Conservation (phyloP, 2,113 vertebrate genomes). For the Albula goreensis region DNA sequence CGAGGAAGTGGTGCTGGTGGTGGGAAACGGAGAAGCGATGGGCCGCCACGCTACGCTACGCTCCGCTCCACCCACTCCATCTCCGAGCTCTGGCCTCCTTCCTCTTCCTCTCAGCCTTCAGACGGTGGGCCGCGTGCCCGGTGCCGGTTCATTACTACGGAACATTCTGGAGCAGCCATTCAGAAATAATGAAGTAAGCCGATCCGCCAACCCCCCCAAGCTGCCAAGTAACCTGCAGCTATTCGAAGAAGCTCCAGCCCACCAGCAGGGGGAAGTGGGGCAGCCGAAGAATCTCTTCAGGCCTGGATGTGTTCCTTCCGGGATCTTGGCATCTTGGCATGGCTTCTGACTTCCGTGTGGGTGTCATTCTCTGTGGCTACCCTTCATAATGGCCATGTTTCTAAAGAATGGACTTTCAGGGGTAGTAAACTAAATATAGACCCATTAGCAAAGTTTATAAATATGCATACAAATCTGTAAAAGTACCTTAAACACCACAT, state of each 20-base stretch:
- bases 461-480: background rate
- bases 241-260: background rate
- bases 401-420: background rate
- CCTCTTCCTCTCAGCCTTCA: constrained; percentile 6
- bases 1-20: constrained; percentile 24
- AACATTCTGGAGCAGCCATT: constrained; percentile 14
- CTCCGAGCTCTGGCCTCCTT: background rate
- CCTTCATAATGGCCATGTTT: background rate
- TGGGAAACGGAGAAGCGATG: constrained; percentile 14
- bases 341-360: background rate
- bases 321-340: background rate
- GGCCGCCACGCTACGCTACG: background rate
- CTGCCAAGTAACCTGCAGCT: background rate
- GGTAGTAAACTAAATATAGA: background rate
- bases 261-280: background rate
- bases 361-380: background rate
- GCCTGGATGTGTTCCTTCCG: background rate
- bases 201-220: background rate
- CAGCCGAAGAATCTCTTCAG: background rate
- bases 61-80: background rate
- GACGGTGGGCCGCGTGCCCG: constrained; percentile 1
- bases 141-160: background rate
- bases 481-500: background rate
- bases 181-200: background rate
- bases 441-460: background rate